Base-by-base conservation (phyloP, 2,797 vertebrate genomes). In the Columba guinea region DNA sequence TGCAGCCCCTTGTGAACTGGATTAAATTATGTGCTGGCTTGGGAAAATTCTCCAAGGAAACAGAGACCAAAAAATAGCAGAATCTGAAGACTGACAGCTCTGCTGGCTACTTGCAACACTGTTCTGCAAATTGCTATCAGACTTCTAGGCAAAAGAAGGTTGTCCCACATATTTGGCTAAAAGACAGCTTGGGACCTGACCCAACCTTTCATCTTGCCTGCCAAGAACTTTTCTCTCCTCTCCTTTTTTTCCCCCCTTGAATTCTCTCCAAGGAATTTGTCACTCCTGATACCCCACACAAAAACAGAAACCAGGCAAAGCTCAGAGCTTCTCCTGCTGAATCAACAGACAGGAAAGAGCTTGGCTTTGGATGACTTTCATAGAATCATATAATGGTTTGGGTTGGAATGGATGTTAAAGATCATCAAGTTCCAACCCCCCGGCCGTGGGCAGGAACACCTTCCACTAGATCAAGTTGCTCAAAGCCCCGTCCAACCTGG, bases 71-170 rank as follows among this genome's bases (percentile, higher is more conserved):
- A 70, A 87, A 68, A 76, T n/a, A 83, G 63, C 4, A 2, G 48
- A 77, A 52, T 41, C 63, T 63, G 41, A 76, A 71, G 49, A 82
- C 5, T 12, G 71, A 44, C 46, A 83, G 62, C 53, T 24, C 51
- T 93, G 62, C 63, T 92, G 87, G 85, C 71, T 96, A 96, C 93
- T 93, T 96, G 95, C 52, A 82, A 13, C 24, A 9, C 39, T 76
- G 20, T 37, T 80, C 79, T 81, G 68, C 71, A 90, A 79, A 95
- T 91, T 73, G 75, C 59, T 64, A 79, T 52, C 87, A 90, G 92
- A 56, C 39, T 85, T 89, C 22, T 18, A 62, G 76, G 48, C 68
- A 89, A 71, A 75, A 81, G 76, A 88, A 58, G 8, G 35, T 69
- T 92, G 70, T 81, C 81, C 21, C 35, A 48, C 75, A 52, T 84